Evolutionary conservation across 1,140 invertebrate species (phyloP).

Genomic region (Myzus persicae): DNA sequence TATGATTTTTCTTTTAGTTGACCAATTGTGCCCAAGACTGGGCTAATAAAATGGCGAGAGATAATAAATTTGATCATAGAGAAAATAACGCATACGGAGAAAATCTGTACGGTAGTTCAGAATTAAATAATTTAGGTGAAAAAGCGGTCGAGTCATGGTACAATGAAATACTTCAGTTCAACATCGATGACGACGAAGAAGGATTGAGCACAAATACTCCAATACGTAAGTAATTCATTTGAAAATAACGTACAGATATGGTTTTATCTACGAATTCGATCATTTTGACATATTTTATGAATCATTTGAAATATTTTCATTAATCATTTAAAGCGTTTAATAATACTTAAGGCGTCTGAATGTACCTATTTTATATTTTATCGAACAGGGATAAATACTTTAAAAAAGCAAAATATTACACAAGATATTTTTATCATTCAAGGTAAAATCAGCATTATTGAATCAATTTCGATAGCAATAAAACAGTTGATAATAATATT

Average conservation of each 20-base stretch:
- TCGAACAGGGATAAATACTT: too few relatives aligned
- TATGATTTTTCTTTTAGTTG: not conserved
- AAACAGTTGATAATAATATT: too few relatives aligned
- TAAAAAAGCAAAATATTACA: too few relatives aligned
- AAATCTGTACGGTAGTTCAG: not conserved
- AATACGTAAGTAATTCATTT: not conserved
- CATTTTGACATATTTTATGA: not conserved
- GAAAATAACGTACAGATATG: not conserved
- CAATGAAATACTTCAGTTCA: not conserved
- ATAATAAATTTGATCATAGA: not conserved
- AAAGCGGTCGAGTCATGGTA: not conserved
- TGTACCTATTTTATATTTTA: too few relatives aligned
- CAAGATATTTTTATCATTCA: too few relatives aligned
- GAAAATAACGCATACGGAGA: not conserved
- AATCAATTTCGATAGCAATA: too few relatives aligned
- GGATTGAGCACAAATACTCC: not conserved
- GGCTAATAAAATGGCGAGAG: not conserved
- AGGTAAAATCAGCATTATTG: too few relatives aligned
- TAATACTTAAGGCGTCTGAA: too few relatives aligned
- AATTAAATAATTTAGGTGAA: not conserved
- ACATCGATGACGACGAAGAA: not conserved
- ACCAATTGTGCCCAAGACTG: constrained; percentile 30
- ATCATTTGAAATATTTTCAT: too few relatives aligned
- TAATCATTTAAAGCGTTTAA: too few relatives aligned
- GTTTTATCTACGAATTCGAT: not conserved